These are phyloP conservation scores for Dromius quadrimaculatus DNA, from an alignment of 2,888 invertebrate species.

Conservation along the genomic window DNA sequence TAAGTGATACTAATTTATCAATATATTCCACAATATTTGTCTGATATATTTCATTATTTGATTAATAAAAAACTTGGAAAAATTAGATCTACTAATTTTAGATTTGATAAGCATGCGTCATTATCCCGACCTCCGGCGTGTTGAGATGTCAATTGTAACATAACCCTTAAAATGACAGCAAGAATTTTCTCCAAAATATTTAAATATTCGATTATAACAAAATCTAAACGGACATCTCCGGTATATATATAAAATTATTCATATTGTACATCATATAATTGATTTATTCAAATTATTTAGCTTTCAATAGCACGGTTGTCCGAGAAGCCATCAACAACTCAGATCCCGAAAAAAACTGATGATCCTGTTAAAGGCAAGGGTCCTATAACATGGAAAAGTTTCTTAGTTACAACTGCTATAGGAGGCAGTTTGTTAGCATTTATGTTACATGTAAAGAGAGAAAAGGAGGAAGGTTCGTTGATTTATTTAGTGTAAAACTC, in stretches of 20 bases:
- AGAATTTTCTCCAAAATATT: slow-evolving; percentile 14
- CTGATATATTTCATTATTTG: no score
- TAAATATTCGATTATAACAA: slow-evolving; percentile 15
- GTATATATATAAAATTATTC: not conserved
- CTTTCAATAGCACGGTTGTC: slow-evolving; percentile 7
- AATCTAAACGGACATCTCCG: slow-evolving; percentile 15
- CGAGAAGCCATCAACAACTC: not conserved
- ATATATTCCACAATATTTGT: no score
- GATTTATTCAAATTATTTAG: slow-evolving; percentile 3
- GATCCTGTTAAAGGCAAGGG: slow-evolving; percentile 64
- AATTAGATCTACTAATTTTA: no score
- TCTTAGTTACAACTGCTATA: slow-evolving; percentile 75
- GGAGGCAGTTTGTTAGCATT: slow-evolving; percentile 77
- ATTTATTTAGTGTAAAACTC: slow-evolving; percentile 2
- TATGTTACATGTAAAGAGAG: slow-evolving; percentile 82
- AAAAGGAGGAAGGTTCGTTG: slow-evolving; percentile 79
- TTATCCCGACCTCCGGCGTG: not conserved
- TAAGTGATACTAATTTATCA: not conserved
- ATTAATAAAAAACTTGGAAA: no score
- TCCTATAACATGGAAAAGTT: slow-evolving; percentile 87
- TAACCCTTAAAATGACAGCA: slow-evolving; percentile 30
- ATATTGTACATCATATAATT: not conserved
- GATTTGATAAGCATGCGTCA: not conserved
- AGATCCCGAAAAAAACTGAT: slow-evolving; percentile 7
- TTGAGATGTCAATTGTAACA: not conserved